These are phyloP conservation scores for Candoia aspera DNA, from an alignment of 2,113 vertebrate genomes.

Conservation along the genomic window DNA sequence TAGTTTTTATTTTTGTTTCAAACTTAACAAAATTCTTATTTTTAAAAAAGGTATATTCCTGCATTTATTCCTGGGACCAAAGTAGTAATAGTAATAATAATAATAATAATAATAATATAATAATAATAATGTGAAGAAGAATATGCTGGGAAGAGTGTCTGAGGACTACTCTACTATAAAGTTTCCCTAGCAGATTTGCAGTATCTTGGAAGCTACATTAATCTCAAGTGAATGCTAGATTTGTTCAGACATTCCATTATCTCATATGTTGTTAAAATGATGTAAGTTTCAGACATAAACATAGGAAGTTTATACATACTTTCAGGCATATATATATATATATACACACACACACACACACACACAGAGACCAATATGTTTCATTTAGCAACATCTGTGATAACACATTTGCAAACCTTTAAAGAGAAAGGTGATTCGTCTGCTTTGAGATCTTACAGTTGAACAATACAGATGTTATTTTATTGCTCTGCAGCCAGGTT, in stretches of 20 bases:
- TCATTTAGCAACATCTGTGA: slow-evolving; percentile 66
- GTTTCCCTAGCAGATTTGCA: neutral
- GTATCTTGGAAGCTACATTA: neutral
- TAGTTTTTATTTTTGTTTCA: too few relatives aligned
- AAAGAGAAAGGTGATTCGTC: slow-evolving; percentile 31
- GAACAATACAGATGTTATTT: slow-evolving; percentile 26
- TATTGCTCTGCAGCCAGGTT: slow-evolving; percentile 19
- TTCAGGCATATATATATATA: slow-evolving; percentile 57
- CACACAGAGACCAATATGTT: slow-evolving; percentile 58
- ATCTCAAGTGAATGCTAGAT: neutral
- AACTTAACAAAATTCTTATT: too few relatives aligned
- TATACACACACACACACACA: slow-evolving; percentile 47
- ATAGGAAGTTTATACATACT: slow-evolving; percentile 66
- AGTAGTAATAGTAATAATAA: too few relatives aligned
- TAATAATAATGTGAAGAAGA: neutral
- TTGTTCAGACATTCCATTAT: neutral
- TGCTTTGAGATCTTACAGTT: slow-evolving; percentile 12
- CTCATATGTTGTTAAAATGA: slow-evolving; percentile 17
- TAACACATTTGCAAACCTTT: slow-evolving; percentile 44
- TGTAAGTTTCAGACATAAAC: slow-evolving; percentile 62
- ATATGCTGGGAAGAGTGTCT: neutral
- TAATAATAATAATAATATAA: too few relatives aligned
- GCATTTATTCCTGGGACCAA: neutral
- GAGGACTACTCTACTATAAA: neutral
- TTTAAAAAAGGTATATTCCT: too few relatives aligned